Evolutionary conservation across 2,113 vertebrate genomes (phyloP).

Genomic region (Orthochromis indermauri): DNA sequence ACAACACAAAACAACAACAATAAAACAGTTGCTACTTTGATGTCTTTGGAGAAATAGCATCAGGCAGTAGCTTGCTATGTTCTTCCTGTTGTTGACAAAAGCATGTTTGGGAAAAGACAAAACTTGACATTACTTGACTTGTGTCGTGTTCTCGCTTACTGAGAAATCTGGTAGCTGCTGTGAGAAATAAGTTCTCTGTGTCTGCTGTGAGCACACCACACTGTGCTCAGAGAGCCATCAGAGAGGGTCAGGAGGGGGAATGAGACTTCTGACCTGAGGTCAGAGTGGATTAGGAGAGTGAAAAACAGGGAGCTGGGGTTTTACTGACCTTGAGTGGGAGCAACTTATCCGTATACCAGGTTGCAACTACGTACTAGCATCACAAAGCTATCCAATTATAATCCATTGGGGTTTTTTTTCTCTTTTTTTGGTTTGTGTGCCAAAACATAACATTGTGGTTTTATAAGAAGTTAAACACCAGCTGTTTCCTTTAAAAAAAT

Average conservation of each 20-base stretch:
- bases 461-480: neutral
- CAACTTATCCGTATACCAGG: neutral
- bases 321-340: neutral
- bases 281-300: neutral
- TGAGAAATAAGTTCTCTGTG: neutral
- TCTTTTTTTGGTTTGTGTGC: neutral
- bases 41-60: neutral
- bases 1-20: neutral
- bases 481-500: neutral
- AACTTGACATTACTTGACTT: neutral
- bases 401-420: fast-evolving
- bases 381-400: neutral
- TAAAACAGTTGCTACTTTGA: neutral
- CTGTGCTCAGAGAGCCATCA: neutral
- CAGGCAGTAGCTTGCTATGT: neutral
- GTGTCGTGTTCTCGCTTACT: neutral
- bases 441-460: neutral
- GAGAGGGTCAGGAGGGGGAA: neutral
- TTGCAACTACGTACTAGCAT: neutral
- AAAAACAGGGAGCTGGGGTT: neutral
- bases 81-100: neutral
- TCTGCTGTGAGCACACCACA: neutral
- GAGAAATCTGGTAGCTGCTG: neutral
- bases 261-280: neutral
- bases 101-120: neutral